A percentile compares a stretch with the other conserved stretches of the same genome.
Conservation (phyloP, 2,888 invertebrate species). For the Leptinotarsa rubiginosa region DNA sequence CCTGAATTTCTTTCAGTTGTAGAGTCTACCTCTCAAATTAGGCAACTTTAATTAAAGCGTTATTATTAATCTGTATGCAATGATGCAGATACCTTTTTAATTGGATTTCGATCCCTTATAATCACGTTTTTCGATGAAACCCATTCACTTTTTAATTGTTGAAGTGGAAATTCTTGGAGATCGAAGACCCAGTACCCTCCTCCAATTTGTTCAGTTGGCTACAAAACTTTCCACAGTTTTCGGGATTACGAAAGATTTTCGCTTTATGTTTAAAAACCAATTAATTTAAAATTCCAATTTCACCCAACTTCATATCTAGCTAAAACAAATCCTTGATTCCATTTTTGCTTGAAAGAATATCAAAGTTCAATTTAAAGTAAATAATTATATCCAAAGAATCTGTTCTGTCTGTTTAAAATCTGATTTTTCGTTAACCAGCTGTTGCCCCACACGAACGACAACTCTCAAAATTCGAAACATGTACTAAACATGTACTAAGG, state of each 20-base stretch:
- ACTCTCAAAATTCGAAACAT: no score
- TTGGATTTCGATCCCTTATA: conserved; percentile 45
- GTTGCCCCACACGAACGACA: no score
- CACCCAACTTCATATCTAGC: no score
- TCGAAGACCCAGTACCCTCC: not conserved
- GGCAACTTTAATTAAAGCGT: conserved; percentile 50
- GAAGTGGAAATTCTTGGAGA: conserved; percentile 22
- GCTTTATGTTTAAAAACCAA: no score
- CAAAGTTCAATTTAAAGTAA: no score
- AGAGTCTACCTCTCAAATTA: not conserved
- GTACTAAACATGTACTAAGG: no score
- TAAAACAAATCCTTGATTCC: no score
- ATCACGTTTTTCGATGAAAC: conserved; percentile 24
- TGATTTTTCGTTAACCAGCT: no score
- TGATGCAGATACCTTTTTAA: conserved; percentile 49
- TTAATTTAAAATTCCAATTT: no score
- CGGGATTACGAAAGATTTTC: not conserved
- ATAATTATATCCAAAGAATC: no score
- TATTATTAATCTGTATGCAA: conserved; percentile 48
- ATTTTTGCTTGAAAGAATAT: no score
- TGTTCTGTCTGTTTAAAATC: no score
- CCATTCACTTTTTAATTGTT: conserved; percentile 35
- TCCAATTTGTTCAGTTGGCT: not conserved
- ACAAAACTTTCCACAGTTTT: not conserved
- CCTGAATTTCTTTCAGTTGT: not conserved